A percentile compares a stretch with the other conserved stretches of the same genome.
Conservation (phyloP, 2,113 vertebrate genomes). For the Caranx ignobilis region DNA sequence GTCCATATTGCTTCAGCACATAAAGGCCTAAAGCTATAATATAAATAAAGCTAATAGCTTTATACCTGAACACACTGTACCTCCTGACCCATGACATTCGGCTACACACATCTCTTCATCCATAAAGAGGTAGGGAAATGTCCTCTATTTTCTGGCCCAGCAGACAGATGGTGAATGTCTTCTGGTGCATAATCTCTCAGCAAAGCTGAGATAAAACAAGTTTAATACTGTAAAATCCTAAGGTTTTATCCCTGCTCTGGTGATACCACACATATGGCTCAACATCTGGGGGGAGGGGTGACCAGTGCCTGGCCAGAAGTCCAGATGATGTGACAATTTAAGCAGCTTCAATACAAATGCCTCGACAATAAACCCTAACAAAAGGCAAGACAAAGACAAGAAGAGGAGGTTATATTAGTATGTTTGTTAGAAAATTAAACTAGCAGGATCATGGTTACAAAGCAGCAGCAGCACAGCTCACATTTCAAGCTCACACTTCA, state of each 20-base stretch:
- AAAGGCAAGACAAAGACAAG: not conserved
- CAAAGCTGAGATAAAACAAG: constrained; percentile 91
- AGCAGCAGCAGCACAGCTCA: no score
- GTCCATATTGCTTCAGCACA: constrained; percentile 12
- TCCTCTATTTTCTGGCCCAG: constrained; percentile 67
- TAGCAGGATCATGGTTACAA: no score
- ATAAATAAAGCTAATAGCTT: not conserved
- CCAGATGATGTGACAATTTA: constrained; percentile 37
- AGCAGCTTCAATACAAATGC: not conserved
- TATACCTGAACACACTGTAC: constrained; percentile 32
- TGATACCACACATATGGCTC: constrained; percentile 85
- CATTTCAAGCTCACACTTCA: no score
- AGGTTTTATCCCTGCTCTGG: constrained; percentile 85
- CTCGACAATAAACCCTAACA: not conserved
- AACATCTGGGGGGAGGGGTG: constrained; percentile 82
- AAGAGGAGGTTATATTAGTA: not conserved
- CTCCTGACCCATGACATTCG: constrained; percentile 52
- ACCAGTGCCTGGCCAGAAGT: constrained; percentile 24
- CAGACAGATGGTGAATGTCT: constrained; percentile 89
- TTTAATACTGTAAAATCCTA: constrained; percentile 86
- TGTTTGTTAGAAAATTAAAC: no score
- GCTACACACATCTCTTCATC: constrained; percentile 43
- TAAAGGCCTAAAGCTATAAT: constrained; percentile 2
- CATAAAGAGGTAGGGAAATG: constrained; percentile 65
- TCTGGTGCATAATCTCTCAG: constrained; percentile 87